These are phyloP conservation scores for Chiridota heheva DNA, from an alignment of 35 echinoderm and acorn worm genomes.

Conservation along the genomic window DNA sequence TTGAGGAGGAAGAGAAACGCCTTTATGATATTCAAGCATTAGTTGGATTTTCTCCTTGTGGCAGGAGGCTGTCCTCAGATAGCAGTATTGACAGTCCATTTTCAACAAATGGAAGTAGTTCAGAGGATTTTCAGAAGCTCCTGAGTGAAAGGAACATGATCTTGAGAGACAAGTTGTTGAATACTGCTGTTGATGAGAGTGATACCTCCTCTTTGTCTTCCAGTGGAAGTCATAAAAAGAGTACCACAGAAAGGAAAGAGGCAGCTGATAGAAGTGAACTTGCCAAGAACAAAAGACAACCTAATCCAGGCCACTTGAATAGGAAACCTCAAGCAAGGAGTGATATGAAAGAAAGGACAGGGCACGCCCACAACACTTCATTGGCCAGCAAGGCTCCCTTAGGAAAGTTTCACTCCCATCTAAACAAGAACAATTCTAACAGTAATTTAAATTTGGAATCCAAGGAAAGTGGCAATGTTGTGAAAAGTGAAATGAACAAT, in stretches of 20 bases:
- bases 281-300: no score
- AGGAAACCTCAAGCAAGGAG: no score
- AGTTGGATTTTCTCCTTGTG: slow-evolving; percentile 33
- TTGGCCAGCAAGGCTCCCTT: no score
- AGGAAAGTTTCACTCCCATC: no score
- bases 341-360: no score
- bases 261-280: neutral
- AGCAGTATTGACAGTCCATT: neutral
- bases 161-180: slow-evolving; percentile 9
- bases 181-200: no score
- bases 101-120: slow-evolving; percentile 27
- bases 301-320: no score
- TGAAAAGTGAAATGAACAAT: neutral
- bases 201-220: no score
- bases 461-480: neutral
- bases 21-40: slow-evolving; percentile 75
- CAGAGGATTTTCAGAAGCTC: slow-evolving; percentile 6
- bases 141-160: neutral
- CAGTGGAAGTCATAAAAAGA: no score
- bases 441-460: no score
- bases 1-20: slow-evolving; percentile 80
- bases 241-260: neutral
- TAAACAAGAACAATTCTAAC: no score
- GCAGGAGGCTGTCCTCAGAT: slow-evolving; percentile 36
- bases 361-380: no score